Percentiles rank a stretch among this genome's conserved stretches.
phyloP scores from a whole-genome alignment of 2,113 vertebrate genomes.

The Callorhinus ursinus region DNA sequence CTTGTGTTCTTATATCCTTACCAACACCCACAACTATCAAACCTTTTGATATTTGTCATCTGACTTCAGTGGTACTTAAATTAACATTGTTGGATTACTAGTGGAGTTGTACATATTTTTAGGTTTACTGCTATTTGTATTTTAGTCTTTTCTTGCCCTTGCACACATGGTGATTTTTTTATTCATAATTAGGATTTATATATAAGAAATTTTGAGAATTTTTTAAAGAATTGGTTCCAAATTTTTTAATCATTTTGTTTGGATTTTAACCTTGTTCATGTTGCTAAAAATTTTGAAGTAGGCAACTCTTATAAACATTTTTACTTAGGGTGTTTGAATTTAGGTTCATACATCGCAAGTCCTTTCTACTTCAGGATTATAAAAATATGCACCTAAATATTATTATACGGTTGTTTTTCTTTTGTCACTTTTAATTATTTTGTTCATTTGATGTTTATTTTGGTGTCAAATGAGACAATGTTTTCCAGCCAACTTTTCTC shows the following conservation, averaged over 20 bases:
- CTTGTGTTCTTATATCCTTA: not conserved
- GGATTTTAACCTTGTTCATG: not conserved
- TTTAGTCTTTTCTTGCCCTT: not conserved
- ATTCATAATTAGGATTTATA: not conserved
- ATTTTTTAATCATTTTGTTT: not conserved
- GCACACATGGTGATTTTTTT: not conserved
- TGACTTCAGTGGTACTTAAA: not conserved
- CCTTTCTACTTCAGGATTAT: not conserved
- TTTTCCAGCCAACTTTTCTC: not conserved
- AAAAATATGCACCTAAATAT: not conserved
- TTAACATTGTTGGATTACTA: not conserved
- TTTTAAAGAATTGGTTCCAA: not conserved
- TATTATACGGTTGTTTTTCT: not conserved
- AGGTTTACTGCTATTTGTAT: not conserved
- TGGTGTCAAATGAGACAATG: not conserved
- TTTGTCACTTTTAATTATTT: not conserved
- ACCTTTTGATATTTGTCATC: not conserved
- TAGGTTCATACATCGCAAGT: not conserved
- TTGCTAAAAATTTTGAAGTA: not conserved
- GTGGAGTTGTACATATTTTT: not conserved
- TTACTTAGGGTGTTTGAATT: not conserved
- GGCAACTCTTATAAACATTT: not conserved
- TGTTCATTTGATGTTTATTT: not conserved
- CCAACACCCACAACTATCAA: not conserved
- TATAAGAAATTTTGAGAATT: not conserved